phyloP scores from a whole-genome alignment of 2,888 invertebrate species.

The Spilosoma lubricipeda region DNA sequence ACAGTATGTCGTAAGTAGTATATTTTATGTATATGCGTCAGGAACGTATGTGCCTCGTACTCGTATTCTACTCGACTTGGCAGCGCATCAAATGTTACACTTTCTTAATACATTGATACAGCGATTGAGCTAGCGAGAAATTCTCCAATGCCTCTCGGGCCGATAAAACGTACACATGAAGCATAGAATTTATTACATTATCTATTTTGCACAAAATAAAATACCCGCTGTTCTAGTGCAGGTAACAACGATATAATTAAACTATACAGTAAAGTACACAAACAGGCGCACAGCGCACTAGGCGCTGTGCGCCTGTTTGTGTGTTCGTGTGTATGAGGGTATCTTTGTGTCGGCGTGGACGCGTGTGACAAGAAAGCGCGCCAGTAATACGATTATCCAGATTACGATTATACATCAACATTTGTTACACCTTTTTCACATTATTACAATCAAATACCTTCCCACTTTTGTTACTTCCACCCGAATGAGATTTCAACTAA shows the following conservation, averaged over 20 bases:
- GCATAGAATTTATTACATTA: neutral
- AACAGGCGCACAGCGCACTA: neutral
- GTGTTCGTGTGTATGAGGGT: neutral
- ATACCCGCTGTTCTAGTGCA: conserved; percentile 8
- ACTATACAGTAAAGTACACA: neutral
- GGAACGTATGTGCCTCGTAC: conserved; percentile 11
- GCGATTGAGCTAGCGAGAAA: neutral
- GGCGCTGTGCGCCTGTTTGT: neutral
- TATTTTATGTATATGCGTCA: conserved; percentile 12
- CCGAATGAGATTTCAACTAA: no score
- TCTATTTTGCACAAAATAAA: neutral
- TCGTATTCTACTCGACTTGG: conserved; percentile 21
- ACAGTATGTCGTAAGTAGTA: neutral
- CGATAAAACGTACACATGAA: neutral
- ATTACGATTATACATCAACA: no score
- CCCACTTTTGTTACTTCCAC: neutral
- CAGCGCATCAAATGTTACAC: conserved; percentile 25
- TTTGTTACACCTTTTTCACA: no score
- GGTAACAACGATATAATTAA: conserved; percentile 15
- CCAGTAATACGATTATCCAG: conserved; percentile 1
- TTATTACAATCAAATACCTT: no score
- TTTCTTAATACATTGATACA: neutral
- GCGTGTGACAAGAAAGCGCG: neutral
- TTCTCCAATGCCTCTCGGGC: neutral
- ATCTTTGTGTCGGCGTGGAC: neutral